Evolutionary conservation across 1,140 invertebrate genomes (phyloP).

Genomic region (Cyphomyrmex costatus): DNA sequence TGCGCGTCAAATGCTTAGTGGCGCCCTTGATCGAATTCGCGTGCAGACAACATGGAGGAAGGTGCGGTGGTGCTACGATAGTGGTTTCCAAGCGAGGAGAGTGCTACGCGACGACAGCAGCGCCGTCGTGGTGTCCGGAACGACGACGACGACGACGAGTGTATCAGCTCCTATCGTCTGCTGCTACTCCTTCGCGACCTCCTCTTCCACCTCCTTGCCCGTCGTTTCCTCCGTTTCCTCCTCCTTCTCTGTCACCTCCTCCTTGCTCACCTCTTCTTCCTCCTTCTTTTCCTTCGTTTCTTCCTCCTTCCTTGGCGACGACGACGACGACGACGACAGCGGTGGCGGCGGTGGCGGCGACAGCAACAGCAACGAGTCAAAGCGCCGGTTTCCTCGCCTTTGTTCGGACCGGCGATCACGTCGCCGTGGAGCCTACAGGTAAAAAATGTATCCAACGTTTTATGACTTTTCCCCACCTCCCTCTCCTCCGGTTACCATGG

Average conservation of each 20-base stretch:
- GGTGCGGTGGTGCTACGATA: conserved; percentile 77
- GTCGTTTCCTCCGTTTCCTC: conserved; percentile 30
- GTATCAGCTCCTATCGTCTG: conserved; percentile 66
- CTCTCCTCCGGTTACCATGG: neutral
- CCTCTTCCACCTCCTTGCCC: conserved; percentile 35
- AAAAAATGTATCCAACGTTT: conserved; percentile 63
- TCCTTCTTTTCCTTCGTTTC: neutral
- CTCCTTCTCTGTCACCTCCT: conserved; percentile 3
- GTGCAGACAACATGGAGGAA: conserved; percentile 76
- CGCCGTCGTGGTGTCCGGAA: conserved; percentile 68
- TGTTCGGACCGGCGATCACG: conserved; percentile 71
- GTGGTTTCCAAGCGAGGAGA: conserved; percentile 72
- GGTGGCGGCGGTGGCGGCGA: neutral
- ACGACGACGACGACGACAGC: neutral
- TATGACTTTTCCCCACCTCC: neutral
- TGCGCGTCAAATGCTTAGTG: conserved; percentile 72
- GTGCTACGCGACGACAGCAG: conserved; percentile 60
- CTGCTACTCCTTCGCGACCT: neutral
- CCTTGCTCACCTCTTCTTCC: conserved; percentile 24
- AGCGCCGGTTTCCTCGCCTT: conserved; percentile 68
- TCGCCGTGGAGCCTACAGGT: conserved; percentile 68
- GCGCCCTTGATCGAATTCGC: conserved; percentile 61
- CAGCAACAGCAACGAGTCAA: conserved; percentile 26
- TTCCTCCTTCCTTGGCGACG: neutral
- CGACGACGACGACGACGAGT: conserved; percentile 61